Evolutionary conservation across 2,113 vertebrate species (phyloP), one percentile per base, ranked within the genome.

Genomic region (Myrmophylax atrothorax): DNA sequence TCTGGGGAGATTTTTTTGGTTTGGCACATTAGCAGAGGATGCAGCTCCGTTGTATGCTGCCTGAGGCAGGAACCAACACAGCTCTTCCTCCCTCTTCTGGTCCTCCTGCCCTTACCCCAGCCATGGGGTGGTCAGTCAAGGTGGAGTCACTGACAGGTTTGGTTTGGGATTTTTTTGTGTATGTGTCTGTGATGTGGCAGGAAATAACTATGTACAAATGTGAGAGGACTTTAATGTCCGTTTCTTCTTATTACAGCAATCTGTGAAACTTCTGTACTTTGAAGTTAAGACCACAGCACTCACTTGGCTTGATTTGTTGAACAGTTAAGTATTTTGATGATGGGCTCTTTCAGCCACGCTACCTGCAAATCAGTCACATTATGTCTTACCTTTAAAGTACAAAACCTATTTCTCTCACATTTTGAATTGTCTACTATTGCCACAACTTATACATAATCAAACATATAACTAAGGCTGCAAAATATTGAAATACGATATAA

Each of bases 41-140:
- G 56, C 24, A 42, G 49, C 50, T 73, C 24, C 2, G 4, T 4
- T 3, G 3, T 9, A 29, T 29, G 47, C 31, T 14, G 18, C n/a
- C 44, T 19, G 42, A 33, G 74, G 74, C 49, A 73, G 53, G 74
- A 46, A 68, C 20, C 74, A 59, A 28, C 29, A 9, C 2, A 13
- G 64, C 10, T 84, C 49, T 72, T 55, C 26, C 38, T 46, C 31
- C 66, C 72, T 37, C 38, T 73, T 23, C 37, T 87, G 55, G 4
- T 33, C 1, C 0, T n/a, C 35, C 53, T 56, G 40, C 35, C 19
- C 49, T 84, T 0, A 0, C 18, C 33, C 25, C 9, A 9, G 69
- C 42, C 16, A 1, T 17, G 42, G n/a, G 35, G 6, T 42, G 35
- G 15, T n/a, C 49, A 44, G n/a, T 18, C 25, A 47, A 25, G 66